Evolutionary conservation across 2,113 vertebrate species (phyloP).

Genomic region (Tyrannus savana): DNA sequence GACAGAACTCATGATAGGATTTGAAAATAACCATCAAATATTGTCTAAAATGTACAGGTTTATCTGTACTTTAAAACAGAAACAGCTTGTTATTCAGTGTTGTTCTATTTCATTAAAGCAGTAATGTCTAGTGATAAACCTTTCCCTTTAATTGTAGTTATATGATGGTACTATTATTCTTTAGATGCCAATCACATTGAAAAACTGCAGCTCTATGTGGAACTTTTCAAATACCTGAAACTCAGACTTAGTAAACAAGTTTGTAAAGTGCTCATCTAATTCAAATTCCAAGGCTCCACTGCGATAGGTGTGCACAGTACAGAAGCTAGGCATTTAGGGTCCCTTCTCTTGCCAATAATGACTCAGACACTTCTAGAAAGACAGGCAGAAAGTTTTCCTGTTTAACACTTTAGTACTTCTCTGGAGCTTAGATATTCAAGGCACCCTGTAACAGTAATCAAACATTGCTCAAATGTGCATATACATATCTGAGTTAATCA

Average conservation of each 20-base stretch:
- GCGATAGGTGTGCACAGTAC: not conserved
- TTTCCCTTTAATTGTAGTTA: not conserved
- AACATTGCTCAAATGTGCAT: not conserved
- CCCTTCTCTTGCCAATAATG: not conserved
- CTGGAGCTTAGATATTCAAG: not conserved
- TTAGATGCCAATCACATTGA: not conserved
- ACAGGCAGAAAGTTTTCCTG: not conserved
- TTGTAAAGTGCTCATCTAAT: not conserved
- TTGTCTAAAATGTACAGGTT: not conserved
- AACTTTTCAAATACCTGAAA: not conserved
- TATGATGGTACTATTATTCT: not conserved
- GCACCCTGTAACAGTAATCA: not conserved
- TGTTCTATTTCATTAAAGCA: not conserved
- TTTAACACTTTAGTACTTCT: not conserved
- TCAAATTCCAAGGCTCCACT: not conserved
- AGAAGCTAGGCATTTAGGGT: not conserved
- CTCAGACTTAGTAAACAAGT: not conserved
- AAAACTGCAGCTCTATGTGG: not conserved
- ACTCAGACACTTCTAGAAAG: not conserved
- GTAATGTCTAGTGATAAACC: not conserved
- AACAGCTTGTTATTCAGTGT: not conserved
- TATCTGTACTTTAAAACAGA: not conserved
- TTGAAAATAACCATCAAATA: not conserved
- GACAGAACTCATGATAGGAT: not conserved
- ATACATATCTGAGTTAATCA: not conserved